Evolutionary conservation across 2,797 vertebrate genomes (phyloP).

Genomic region (Schizopygopsis pylzovi): DNA sequence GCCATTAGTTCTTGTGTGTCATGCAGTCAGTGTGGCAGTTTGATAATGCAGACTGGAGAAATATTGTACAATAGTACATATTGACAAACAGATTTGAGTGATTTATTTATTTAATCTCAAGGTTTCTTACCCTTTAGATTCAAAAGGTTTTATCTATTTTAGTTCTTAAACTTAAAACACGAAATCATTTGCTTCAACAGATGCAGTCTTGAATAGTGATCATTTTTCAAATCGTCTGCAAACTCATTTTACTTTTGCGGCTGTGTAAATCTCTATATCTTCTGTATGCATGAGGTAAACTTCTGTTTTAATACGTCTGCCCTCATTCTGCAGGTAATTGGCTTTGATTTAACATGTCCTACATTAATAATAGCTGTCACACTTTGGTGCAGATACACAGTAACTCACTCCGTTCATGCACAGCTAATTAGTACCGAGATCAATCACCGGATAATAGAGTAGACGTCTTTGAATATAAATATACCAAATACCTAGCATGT

Average conservation of each 20-base stretch:
- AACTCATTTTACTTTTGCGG: background rate
- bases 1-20: background rate
- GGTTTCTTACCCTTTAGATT: background rate
- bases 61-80: background rate
- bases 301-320: constrained; percentile 35
- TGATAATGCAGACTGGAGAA: background rate
- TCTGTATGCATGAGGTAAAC: constrained; percentile 32
- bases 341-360: constrained; percentile 45
- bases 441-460: constrained; percentile 12
- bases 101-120: background rate
- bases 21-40: background rate
- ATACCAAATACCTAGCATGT: background rate
- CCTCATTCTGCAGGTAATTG: constrained; percentile 38
- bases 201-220: background rate
- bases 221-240: background rate
- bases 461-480: background rate
- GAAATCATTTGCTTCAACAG: background rate
- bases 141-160: background rate
- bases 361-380: constrained; percentile 41
- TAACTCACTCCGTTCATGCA: background rate
- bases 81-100: background rate
- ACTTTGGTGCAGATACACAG: constrained; percentile 25
- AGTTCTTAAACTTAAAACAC: background rate
- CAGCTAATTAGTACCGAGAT: constrained; percentile 27
- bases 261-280: constrained; percentile 3